Evolutionary conservation across 2,888 invertebrate genomes (phyloP).

Genomic region (Mimachlamys varia): DNA sequence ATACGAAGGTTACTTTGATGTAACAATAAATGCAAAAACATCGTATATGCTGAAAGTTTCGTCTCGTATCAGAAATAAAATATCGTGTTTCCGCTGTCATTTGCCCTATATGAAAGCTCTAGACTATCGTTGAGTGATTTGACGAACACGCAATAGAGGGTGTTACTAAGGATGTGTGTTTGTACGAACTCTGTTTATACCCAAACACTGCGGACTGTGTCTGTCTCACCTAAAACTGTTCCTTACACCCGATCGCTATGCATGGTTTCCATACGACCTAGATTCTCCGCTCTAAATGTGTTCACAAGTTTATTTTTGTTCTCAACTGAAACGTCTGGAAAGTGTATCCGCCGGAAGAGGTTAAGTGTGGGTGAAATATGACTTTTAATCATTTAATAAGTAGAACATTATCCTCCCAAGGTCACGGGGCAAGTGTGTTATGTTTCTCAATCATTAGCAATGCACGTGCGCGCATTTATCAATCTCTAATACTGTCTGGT

Average conservation of each 20-base stretch:
- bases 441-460: constrained; percentile 8
- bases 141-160: too few species aligned
- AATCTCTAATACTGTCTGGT: not conserved
- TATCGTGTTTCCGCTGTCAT: too few species aligned
- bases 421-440: constrained; percentile 17
- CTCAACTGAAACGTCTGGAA: not conserved
- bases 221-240: too few species aligned
- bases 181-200: too few species aligned
- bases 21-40: too few species aligned
- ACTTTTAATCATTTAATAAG: constrained; percentile 34
- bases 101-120: too few species aligned
- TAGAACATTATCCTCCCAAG: constrained; percentile 31
- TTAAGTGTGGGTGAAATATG: constrained; percentile 29
- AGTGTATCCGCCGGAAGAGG: constrained; percentile 28
- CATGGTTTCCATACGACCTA: not conserved
- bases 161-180: too few species aligned
- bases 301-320: constrained; percentile 14
- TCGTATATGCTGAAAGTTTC: too few species aligned
- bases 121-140: too few species aligned
- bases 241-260: not conserved
- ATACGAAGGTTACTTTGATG: too few species aligned
- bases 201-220: too few species aligned
- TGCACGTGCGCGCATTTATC: constrained; percentile 27
- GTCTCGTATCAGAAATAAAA: too few species aligned
- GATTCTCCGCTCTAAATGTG: not conserved